Percentiles rank a stretch among this genome's conserved stretches.
phyloP scores from a whole-genome alignment of 1,140 invertebrate species.

The Spodoptera frugiperda region DNA sequence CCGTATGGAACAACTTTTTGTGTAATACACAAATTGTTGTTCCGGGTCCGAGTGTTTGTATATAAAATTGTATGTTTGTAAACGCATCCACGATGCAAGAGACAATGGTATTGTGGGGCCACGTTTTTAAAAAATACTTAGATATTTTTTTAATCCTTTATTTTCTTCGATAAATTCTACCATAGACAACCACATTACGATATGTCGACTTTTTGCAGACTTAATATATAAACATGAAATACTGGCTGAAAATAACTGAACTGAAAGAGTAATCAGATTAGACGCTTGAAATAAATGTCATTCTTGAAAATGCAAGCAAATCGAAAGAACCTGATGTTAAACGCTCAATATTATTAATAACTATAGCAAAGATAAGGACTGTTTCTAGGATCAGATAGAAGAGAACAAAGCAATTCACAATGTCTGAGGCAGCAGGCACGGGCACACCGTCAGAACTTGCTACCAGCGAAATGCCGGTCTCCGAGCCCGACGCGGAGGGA shows the following conservation, averaged over 20 bases:
- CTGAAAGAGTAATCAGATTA: slow-evolving; percentile 6
- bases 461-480: slow-evolving; percentile 57
- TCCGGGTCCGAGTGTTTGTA: too few species aligned
- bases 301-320: slow-evolving; percentile 59
- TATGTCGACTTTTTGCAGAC: too few species aligned
- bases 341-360: slow-evolving; percentile 31
- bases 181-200: too few species aligned
- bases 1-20: too few species aligned
- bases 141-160: too few species aligned
- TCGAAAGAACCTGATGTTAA: background rate
- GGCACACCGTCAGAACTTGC: slow-evolving; percentile 56
- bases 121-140: too few species aligned
- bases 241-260: slow-evolving; percentile 31
- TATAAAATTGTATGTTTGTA: too few species aligned
- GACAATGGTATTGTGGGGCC: too few species aligned
- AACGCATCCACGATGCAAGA: too few species aligned
- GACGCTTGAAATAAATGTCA: slow-evolving; percentile 46
- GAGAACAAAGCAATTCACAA: slow-evolving; percentile 20
- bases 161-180: too few species aligned
- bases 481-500: slow-evolving; percentile 54
- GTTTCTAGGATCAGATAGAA: slow-evolving; percentile 55
- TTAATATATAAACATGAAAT: background rate
- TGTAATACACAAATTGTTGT: too few species aligned
- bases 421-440: slow-evolving; percentile 44
- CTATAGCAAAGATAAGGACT: slow-evolving; percentile 55